These are phyloP conservation scores for Cotesia congregata DNA, from an alignment of 2,888 invertebrate species.

Conservation along the genomic window DNA sequence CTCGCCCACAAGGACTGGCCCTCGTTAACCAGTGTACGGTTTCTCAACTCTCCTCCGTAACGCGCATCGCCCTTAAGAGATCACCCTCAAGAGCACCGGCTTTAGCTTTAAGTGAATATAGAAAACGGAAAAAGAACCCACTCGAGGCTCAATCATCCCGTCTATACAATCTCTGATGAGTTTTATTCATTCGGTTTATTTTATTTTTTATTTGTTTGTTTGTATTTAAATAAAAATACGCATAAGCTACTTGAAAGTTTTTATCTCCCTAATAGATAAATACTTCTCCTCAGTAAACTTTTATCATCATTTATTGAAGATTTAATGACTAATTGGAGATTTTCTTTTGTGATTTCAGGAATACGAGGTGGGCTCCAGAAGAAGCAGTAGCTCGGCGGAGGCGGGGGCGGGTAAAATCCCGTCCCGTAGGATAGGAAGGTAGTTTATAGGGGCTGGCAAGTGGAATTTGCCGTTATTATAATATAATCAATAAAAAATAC, in stretches of 20 bases:
- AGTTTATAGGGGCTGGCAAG: conserved; percentile 29
- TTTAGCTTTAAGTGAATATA: conserved; percentile 7
- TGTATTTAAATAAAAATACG: conserved; percentile 10
- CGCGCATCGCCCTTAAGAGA: conserved; percentile 26
- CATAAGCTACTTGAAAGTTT: conserved; percentile 5
- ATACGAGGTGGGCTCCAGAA: conserved; percentile 27
- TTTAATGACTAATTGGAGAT: conserved; percentile 12
- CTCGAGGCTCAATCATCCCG: conserved; percentile 22
- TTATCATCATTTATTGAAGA: neutral
- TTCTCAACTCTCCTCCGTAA: conserved; percentile 17
- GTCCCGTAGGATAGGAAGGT: conserved; percentile 47
- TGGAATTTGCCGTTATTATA: conserved; percentile 28
- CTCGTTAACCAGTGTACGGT: conserved; percentile 49
- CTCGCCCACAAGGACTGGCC: conserved; percentile 48
- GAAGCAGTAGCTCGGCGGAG: conserved; percentile 27
- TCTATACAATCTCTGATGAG: conserved; percentile 15
- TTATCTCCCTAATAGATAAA: neutral
- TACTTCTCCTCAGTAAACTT: neutral
- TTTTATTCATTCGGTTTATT: conserved; percentile 14
- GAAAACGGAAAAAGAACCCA: conserved; percentile 15
- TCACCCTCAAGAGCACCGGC: conserved; percentile 30
- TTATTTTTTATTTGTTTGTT: neutral
- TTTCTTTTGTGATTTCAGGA: conserved; percentile 43
- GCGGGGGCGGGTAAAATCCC: conserved; percentile 44
- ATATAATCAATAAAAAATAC: neutral